Conservation (phyloP, 2,888 invertebrate species). For the Drosophila sordidapex region DNA sequence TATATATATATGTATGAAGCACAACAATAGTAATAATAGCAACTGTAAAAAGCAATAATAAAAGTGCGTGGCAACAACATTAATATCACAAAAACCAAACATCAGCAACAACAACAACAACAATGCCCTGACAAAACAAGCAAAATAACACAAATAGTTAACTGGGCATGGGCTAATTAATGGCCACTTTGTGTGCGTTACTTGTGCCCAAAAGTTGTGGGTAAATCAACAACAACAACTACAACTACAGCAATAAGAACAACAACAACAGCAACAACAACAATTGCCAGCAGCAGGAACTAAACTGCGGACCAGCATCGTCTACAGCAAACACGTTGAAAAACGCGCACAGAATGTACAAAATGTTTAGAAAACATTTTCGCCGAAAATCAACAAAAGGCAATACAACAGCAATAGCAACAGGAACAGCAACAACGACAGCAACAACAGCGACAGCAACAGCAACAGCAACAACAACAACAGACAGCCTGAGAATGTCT, state of each 20-base stretch:
- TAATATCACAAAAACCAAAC: slow-evolving; percentile 35
- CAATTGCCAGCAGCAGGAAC: slow-evolving; percentile 27
- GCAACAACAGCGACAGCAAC: slow-evolving; percentile 6
- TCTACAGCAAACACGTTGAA: slow-evolving; percentile 42
- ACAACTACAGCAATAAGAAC: not conserved
- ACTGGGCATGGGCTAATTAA: slow-evolving; percentile 68
- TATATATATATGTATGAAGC: slow-evolving; percentile 15
- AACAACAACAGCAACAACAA: slow-evolving; percentile 23
- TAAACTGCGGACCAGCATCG: slow-evolving; percentile 49
- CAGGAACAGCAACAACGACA: slow-evolving; percentile 26
- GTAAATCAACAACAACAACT: slow-evolving; percentile 30
- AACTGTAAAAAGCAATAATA: slow-evolving; percentile 41
- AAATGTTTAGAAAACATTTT: slow-evolving; percentile 85
- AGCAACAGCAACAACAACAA: slow-evolving; percentile 19
- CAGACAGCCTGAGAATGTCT: slow-evolving; percentile 71
- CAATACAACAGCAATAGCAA: slow-evolving; percentile 34
- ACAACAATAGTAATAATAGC: slow-evolving; percentile 20
- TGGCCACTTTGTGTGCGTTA: slow-evolving; percentile 45
- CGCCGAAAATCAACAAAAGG: slow-evolving; percentile 82
- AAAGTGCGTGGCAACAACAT: slow-evolving; percentile 62
- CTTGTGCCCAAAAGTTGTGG: slow-evolving; percentile 47
- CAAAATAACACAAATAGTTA: slow-evolving; percentile 41
- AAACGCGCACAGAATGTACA: slow-evolving; percentile 77
- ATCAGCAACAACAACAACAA: slow-evolving; percentile 50
- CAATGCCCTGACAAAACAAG: slow-evolving; percentile 37